phyloP scores from a whole-genome alignment of 2,113 vertebrate species.

The Anseranas semipalmata region DNA sequence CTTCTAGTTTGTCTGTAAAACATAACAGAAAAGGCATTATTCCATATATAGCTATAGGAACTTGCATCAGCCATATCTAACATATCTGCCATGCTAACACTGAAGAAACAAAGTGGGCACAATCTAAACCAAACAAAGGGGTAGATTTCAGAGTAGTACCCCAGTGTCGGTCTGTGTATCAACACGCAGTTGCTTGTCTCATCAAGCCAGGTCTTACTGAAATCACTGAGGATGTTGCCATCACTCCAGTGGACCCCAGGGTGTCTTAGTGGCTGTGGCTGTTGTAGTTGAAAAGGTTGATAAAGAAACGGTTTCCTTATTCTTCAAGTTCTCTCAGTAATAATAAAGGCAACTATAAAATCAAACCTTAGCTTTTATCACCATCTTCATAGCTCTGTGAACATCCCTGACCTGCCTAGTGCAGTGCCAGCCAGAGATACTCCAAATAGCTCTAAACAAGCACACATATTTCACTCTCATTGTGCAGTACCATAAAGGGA shows the following conservation, averaged over 20 bases:
- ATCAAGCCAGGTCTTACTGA: not conserved
- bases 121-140: not conserved
- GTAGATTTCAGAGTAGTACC: not conserved
- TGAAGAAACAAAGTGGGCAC: not conserved
- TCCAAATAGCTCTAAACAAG: conserved; percentile 17
- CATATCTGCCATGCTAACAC: not conserved
- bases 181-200: not conserved
- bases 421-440: not conserved
- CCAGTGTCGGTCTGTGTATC: not conserved
- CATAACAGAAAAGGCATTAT: not conserved
- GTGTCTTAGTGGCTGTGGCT: not conserved
- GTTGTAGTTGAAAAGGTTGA: not conserved
- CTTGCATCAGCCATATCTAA: not conserved
- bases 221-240: fast-evolving
- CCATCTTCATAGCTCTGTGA: not conserved
- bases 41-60: not conserved
- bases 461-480: not conserved
- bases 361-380: conserved; percentile 2
- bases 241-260: not conserved
- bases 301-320: not conserved
- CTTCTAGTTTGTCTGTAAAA: not conserved
- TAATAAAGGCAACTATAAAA: not conserved
- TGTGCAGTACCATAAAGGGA: not conserved
- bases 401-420: not conserved
- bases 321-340: not conserved